Conservation (phyloP, 2,113 vertebrate species). For the Oryzias woworae region DNA sequence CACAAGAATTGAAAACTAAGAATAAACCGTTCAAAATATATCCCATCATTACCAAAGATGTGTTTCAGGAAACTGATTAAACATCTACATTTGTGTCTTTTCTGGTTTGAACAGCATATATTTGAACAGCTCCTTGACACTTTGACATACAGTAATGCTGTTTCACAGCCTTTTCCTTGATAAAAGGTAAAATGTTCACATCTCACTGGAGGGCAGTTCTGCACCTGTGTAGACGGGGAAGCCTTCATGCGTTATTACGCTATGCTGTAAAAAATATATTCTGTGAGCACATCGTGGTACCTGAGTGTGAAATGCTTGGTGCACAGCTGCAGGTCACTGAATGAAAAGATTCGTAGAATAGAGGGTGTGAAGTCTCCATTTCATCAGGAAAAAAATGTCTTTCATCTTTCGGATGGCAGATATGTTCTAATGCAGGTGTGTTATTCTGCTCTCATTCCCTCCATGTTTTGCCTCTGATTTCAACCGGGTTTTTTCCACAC, state of each 20-base stretch:
- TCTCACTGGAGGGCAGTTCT: neutral
- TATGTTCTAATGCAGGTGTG: neutral
- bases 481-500: too few relatives aligned
- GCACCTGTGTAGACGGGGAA: neutral
- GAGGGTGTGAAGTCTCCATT: neutral
- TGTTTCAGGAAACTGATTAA: too few relatives aligned
- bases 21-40: too few relatives aligned
- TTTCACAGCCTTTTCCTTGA: neutral
- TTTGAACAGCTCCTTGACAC: neutral
- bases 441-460: neutral
- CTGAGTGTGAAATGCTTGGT: neutral
- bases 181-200: neutral
- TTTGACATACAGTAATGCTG: neutral
- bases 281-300: neutral
- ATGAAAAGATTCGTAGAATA: neutral
- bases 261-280: constrained; percentile 1
- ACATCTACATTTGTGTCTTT: too few relatives aligned
- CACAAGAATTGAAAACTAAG: too few relatives aligned
- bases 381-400: neutral
- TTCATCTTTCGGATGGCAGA: neutral
- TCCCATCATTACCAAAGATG: too few relatives aligned
- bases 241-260: constrained; percentile 4
- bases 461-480: too few relatives aligned
- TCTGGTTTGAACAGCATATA: too few relatives aligned
- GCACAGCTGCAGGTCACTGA: constrained; percentile 4